A percentile compares a stretch with the other conserved stretches of the same genome.
These are phyloP conservation scores for Lasioglossum marginatum DNA, from an alignment of 2,888 invertebrate species.

Conservation along the genomic window DNA sequence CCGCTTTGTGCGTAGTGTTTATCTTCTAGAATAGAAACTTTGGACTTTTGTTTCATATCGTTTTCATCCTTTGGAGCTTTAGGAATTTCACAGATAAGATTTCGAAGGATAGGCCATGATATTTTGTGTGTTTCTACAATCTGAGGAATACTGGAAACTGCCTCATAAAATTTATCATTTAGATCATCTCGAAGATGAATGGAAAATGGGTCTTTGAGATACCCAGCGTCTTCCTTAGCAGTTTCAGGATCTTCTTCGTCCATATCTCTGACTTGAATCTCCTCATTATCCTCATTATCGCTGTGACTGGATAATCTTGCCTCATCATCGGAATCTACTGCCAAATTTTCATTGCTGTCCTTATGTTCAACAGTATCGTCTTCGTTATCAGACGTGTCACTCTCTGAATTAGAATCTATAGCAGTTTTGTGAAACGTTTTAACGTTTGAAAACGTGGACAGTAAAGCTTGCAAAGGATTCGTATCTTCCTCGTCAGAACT, in stretches of 20 bases:
- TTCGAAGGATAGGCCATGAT: constrained; percentile 88
- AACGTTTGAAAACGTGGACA: constrained; percentile 84
- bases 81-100: constrained; percentile 87
- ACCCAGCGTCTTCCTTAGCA: constrained; percentile 80
- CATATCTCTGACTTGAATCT: constrained; percentile 62
- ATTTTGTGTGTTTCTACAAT: constrained; percentile 83
- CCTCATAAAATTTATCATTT: constrained; percentile 87
- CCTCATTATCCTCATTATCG: constrained; percentile 63
- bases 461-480: constrained; percentile 85
- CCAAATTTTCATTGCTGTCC: constrained; percentile 63
- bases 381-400: constrained; percentile 60
- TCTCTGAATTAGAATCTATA: constrained; percentile 83
- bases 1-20: constrained; percentile 87
- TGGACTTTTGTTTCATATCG: constrained; percentile 81
- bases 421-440: constrained; percentile 72
- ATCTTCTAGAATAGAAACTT: constrained; percentile 86
- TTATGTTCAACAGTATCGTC: constrained; percentile 57
- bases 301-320: constrained; percentile 2
- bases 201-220: constrained; percentile 88
- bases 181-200: constrained; percentile 90
- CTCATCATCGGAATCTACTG: constrained; percentile 39
- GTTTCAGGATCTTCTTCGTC: constrained; percentile 82
- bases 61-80: constrained; percentile 80
- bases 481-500: constrained; percentile 85
- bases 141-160: constrained; percentile 86